Evolutionary conservation across 2,113 vertebrate species (phyloP).

Genomic region (Chelonoidis abingdonii): DNA sequence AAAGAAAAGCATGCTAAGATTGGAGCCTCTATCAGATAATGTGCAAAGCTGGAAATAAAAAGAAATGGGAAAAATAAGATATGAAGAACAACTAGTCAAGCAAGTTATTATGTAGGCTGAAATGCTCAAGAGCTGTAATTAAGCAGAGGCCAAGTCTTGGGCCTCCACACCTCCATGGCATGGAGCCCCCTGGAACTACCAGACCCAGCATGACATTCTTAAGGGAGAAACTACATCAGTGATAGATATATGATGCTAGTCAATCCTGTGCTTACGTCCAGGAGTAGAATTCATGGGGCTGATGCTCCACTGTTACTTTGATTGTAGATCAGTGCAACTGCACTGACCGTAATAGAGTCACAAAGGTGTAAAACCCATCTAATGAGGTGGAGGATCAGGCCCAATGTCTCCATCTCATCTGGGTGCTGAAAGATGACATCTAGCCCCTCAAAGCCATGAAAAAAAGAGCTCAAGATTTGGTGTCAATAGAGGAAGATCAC

Average conservation of each 20-base stretch:
- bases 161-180: not conserved
- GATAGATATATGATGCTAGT: not conserved
- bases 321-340: accelerated
- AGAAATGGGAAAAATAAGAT: not conserved
- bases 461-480: not conserved
- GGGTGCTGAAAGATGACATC: accelerated
- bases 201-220: not conserved
- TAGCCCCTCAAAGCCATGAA: not conserved
- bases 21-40: not conserved
- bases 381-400: not conserved
- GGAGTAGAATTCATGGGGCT: too few species aligned
- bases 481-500: not conserved
- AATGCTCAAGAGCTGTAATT: not conserved
- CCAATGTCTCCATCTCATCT: accelerated
- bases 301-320: not conserved
- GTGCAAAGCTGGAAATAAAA: not conserved
- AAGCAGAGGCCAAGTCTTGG: not conserved
- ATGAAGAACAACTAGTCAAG: not conserved
- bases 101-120: not conserved
- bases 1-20: not conserved
- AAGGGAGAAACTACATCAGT: not conserved
- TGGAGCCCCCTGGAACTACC: not conserved
- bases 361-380: not conserved
- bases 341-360: not conserved
- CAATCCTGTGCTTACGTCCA: accelerated